Evolutionary conservation across 2,888 invertebrate species (phyloP).

Genomic region (Eulithis prunata): DNA sequence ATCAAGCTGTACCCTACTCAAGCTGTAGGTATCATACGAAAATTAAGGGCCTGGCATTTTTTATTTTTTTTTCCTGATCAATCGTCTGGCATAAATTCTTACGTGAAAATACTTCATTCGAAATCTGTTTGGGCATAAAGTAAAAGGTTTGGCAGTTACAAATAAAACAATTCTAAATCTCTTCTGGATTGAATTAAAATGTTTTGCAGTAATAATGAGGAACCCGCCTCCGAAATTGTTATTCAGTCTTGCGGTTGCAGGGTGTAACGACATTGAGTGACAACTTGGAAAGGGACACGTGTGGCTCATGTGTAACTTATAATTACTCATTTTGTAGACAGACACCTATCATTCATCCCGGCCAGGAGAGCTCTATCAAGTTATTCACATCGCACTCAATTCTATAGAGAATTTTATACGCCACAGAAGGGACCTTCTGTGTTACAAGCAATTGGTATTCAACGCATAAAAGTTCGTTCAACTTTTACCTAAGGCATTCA

Average conservation of each 20-base stretch:
- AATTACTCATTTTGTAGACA: constrained; percentile 35
- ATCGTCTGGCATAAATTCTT: too few species aligned
- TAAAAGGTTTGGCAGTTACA: too few species aligned
- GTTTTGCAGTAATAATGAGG: constrained; percentile 17
- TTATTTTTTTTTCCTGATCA: too few species aligned
- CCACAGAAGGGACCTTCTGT: not conserved
- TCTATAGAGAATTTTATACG: constrained; percentile 5
- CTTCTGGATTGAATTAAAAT: not conserved
- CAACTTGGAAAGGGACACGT: constrained; percentile 41
- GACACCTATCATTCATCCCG: constrained; percentile 37
- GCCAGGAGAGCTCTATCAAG: constrained; percentile 30
- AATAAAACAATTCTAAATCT: too few species aligned
- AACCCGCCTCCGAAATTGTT: constrained; percentile 23
- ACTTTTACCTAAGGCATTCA: too few species aligned
- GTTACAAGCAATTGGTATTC: constrained; percentile 24
- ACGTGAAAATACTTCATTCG: too few species aligned
- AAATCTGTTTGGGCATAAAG: too few species aligned
- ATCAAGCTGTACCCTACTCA: too few species aligned
- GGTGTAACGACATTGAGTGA: constrained; percentile 38
- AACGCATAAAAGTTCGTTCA: constrained; percentile 6
- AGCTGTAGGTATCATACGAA: too few species aligned
- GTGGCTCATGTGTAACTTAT: constrained; percentile 41
- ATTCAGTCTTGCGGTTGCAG: constrained; percentile 27
- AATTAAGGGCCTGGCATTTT: too few species aligned
- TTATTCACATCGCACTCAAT: constrained; percentile 21